A percentile compares a stretch with the other conserved stretches of the same genome.
Conservation (phyloP, 2,113 vertebrate species). For the Nibea albiflora region DNA sequence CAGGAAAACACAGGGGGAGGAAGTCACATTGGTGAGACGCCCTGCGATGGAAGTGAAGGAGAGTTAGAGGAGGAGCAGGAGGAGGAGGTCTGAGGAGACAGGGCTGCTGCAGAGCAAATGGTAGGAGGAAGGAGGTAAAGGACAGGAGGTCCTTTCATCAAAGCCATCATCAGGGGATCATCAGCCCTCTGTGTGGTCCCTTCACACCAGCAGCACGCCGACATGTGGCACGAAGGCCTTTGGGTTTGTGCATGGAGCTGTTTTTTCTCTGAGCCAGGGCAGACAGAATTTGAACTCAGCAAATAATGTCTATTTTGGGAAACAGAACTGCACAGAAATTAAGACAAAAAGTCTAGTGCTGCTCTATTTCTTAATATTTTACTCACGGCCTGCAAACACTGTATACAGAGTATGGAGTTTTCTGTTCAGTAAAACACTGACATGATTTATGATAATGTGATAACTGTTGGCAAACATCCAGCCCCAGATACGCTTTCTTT, state of each 20-base stretch:
- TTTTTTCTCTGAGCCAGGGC: background rate
- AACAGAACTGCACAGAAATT: background rate
- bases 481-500: constrained; percentile 16
- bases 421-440: no score
- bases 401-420: no score
- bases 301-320: background rate
- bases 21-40: constrained; percentile 60
- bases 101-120: constrained; percentile 55
- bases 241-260: constrained; percentile 19
- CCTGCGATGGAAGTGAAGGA: constrained; percentile 51
- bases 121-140: constrained; percentile 30
- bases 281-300: background rate
- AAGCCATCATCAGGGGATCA: constrained; percentile 28
- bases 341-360: background rate
- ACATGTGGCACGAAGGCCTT: constrained; percentile 50
- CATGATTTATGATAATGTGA: no score
- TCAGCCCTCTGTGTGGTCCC: constrained; percentile 65
- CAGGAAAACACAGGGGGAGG: constrained; percentile 57
- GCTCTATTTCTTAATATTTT: no score
- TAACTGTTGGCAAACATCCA: constrained; percentile 1
- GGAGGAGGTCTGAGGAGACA: constrained; percentile 21
- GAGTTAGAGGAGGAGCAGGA: constrained; percentile 12
- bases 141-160: constrained; percentile 53
- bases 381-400: no score
- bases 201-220: constrained; percentile 15